Base-by-base conservation (phyloP, 2,797 vertebrate genomes). In the Nyctalus aviator region DNA sequence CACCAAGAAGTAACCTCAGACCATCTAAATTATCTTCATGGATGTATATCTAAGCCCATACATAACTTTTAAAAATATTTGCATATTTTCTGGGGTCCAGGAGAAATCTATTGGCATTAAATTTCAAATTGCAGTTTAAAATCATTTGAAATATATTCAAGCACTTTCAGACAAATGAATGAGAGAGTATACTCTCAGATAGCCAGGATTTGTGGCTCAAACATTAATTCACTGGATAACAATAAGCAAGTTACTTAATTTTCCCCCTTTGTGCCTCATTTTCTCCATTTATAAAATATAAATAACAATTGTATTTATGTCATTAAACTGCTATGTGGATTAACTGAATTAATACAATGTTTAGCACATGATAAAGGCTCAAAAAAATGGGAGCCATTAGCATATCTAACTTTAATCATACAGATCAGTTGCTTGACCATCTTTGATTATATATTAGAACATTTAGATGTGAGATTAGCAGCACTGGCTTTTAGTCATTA, bases 1-100 rank as follows among this genome's bases (percentile, higher is more conserved):
- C 6, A 84, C 53, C 64, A 95, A 88, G 5, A 27, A 90, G 18
- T 88, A 85, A 72, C 27, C 15, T 64, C 50, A 81, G 35, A 30
- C 37, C n/a, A 94, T 35, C 62, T 78, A 96, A 94, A 57, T 23
- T 62, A 76, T 76, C 12, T 55, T 85, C 37, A 66, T 62, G 66
- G 21, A 59, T 85, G n/a, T 76, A 23, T 85, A 48, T 59, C 25
- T 71, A 71, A 48, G 18, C 4, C n/a, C 9, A 13, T 53, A 3
- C 30, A 32, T 21, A 37, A 21, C 64, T 72, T 21, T 64, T 68
- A 20, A 62, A 77, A 44, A 69, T 32, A 4, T 84, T 69, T 66
- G 21, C 41, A 90, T 72, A 62, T 64, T 59, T 23, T 14, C 13
- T 32, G 48, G 6, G 25, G n/a, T 5, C 14, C 44, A 90, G n/a